Base-by-base conservation (phyloP, 1,140 invertebrate species). In the Agrypnia vestita region DNA sequence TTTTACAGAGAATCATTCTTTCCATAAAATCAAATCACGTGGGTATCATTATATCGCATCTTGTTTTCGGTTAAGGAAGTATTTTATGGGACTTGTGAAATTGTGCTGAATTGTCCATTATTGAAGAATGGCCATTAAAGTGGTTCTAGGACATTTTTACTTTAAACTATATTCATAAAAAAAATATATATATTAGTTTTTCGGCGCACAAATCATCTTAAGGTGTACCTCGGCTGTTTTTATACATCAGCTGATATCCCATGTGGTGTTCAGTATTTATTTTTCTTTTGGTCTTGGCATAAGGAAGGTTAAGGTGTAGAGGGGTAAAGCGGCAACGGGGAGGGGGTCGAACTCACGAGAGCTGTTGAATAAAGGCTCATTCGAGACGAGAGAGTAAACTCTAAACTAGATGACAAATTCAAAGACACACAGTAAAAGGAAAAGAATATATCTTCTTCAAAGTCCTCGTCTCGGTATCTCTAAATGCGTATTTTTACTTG, bases 191-290 rank as follows among this genome's bases (percentile, higher is more conserved):
- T 25, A 73, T 21, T 53, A 55, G 11, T 44, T 10, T 46, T 71
- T 80, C 78, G 78, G 62, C 76, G 76, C 81, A 82, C 72, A 76
- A 1, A 15, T n/a, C 81, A 0, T 6, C 21, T 25, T 25, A 47
- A 35, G 56, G 73, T 67, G 61, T 69, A 78, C 17, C 76, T 35
- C 74, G 56, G 74, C 49, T 59, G 80, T 78, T 82, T 82, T 79
- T 17, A 69, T 76, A 80, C 78, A 82, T 82, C 81, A 82, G 81
- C 81, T 82, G 81, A 82, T 82, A 80, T 76, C 74, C 81, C 81
- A 82, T 79, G 81, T 82, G 81, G 67, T 82, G 72, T 59, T 82
- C 55, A 13, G 19, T 78, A 19, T 49, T 62, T 76, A 64, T 76
- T 76, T 76, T 76, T 49, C 44, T 76, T 78, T 69, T 69, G 15